Conservation (phyloP, 2,888 invertebrate species). For the Blomia tropicalis region DNA sequence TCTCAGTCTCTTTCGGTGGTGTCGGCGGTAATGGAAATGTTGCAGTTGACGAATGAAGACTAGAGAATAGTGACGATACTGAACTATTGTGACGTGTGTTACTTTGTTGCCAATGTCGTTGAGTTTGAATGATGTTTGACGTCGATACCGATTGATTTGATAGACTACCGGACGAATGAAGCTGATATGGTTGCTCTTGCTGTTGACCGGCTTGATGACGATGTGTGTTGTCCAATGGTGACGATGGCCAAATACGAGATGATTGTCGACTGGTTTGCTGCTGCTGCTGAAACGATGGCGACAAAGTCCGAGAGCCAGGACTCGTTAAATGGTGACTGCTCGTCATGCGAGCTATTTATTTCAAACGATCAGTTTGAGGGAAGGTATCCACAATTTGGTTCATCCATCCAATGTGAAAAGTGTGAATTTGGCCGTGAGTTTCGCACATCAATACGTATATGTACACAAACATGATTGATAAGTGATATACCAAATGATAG, state of each 20-base stretch:
- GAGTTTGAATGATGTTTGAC: background rate
- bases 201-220: background rate
- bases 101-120: background rate
- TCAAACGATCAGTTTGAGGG: too few relatives aligned
- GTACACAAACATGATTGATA: too few relatives aligned
- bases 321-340: background rate
- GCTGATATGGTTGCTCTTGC: background rate
- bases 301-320: background rate
- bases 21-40: slow-evolving; percentile 12
- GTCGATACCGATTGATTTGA: background rate
- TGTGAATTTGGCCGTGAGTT: too few relatives aligned
- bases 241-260: background rate
- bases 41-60: slow-evolving; percentile 10
- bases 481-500: too few relatives aligned
- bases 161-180: slow-evolving; percentile 3
- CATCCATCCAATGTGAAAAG: too few relatives aligned
- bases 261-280: too few relatives aligned
- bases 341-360: slow-evolving; percentile 12
- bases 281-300: background rate
- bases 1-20: slow-evolving; percentile 10
- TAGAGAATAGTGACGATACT: background rate
- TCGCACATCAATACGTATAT: too few relatives aligned
- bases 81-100: too few relatives aligned
- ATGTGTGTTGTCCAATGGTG: background rate
- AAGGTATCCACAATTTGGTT: too few relatives aligned